Evolutionary conservation across 2,888 invertebrate species (phyloP).

Genomic region (Drosophila sordidula): DNA sequence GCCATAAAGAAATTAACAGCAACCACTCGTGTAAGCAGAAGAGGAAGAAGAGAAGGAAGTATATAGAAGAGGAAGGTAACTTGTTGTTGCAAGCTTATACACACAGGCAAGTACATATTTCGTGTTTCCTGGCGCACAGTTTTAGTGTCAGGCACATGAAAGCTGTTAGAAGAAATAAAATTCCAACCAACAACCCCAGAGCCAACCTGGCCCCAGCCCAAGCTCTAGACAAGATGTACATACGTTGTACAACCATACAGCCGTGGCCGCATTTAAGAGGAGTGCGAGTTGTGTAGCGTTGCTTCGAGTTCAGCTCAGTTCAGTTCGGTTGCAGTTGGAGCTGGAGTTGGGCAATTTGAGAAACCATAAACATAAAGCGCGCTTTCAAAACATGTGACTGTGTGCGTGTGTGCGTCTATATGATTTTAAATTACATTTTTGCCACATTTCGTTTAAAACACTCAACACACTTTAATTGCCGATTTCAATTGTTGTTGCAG

Average conservation of each 20-base stretch:
- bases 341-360: conserved; percentile 62
- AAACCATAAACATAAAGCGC: conserved; percentile 69
- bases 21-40: conserved; percentile 25
- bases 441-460: conserved; percentile 69
- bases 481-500: conserved; percentile 65
- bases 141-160: conserved; percentile 63
- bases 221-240: conserved; percentile 1
- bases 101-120: conserved; percentile 17
- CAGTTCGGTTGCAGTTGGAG: conserved; percentile 48
- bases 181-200: conserved; percentile 31
- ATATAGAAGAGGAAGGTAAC: conserved; percentile 23
- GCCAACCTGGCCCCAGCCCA: background rate
- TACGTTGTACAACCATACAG: conserved; percentile 26
- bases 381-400: conserved; percentile 68
- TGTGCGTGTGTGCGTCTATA: conserved; percentile 35
- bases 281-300: conserved; percentile 57
- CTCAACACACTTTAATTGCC: conserved; percentile 69
- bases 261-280: conserved; percentile 60
- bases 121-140: conserved; percentile 46
- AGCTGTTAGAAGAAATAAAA: conserved; percentile 62
- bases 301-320: conserved; percentile 44
- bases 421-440: conserved; percentile 70
- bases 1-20: conserved; percentile 69
- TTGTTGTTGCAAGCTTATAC: conserved; percentile 50
- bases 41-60: conserved; percentile 6